These are phyloP conservation scores for Calyptomena viridis DNA, from an alignment of 2,113 vertebrate species.

Conservation along the genomic window DNA sequence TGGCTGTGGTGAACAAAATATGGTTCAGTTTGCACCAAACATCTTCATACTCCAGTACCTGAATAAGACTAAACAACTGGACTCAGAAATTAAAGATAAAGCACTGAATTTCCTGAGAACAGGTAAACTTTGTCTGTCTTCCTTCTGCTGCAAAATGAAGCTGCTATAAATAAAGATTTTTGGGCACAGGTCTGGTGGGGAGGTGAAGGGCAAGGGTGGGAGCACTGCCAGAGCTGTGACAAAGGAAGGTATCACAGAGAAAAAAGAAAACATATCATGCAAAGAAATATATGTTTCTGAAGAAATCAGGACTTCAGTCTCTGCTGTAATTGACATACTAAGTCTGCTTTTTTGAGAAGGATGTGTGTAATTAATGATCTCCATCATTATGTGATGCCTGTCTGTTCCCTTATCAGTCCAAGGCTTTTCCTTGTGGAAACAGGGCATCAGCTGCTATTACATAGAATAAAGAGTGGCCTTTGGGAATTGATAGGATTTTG, in stretches of 20 bases:
- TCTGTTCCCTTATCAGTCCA: not conserved
- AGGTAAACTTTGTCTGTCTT: slow-evolving; percentile 63
- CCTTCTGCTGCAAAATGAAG: not conserved
- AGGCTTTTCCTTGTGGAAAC: not conserved
- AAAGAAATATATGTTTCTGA: not conserved
- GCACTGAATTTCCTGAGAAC: slow-evolving; percentile 72
- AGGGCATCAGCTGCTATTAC: not conserved
- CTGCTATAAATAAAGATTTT: not conserved
- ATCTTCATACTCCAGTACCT: slow-evolving; percentile 85
- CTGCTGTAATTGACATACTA: not conserved
- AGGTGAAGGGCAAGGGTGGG: not conserved
- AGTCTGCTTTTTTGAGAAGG: not conserved
- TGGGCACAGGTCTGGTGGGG: not conserved
- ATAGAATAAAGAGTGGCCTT: not conserved
- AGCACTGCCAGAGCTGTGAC: not conserved
- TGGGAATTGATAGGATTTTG: not conserved
- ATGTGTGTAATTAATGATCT: not conserved
- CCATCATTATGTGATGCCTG: not conserved
- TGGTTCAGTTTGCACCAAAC: slow-evolving; percentile 84
- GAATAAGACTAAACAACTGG: slow-evolving; percentile 76
- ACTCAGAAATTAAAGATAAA: slow-evolving; percentile 48
- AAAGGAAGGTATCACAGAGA: not conserved
- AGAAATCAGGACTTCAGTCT: not conserved
- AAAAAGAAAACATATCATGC: not conserved
- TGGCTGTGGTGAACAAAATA: slow-evolving; percentile 88